Percentiles rank a stretch among this genome's conserved stretches.
Conservation (phyloP, 1,140 invertebrate species). For the Augochlora pura region DNA sequence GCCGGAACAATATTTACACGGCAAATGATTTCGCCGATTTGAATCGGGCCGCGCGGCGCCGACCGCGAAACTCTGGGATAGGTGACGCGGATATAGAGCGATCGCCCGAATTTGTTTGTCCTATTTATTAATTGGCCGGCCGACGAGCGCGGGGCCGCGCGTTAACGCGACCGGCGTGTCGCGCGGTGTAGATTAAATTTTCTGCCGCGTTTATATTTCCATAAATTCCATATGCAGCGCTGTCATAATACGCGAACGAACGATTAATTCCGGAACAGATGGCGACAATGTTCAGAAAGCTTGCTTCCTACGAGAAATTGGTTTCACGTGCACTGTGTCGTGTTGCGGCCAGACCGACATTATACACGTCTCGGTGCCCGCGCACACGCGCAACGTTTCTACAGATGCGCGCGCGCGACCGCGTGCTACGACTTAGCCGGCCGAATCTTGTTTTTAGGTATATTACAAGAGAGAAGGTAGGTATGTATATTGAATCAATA, state of each 20-base stretch:
- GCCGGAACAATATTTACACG: neutral
- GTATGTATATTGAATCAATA: too few relatives aligned
- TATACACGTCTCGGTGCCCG: neutral
- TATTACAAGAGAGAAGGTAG: too few relatives aligned
- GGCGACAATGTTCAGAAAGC: constrained; percentile 40
- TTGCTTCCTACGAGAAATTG: constrained; percentile 46
- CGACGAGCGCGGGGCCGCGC: too few relatives aligned
- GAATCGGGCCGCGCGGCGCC: neutral
- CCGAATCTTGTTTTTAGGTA: constrained; percentile 15
- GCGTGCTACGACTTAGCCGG: neutral
- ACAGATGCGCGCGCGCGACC: neutral
- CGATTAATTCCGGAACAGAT: constrained; percentile 46
- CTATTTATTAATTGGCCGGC: constrained; percentile 4
- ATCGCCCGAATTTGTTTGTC: constrained; percentile 6
- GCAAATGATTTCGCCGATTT: neutral
- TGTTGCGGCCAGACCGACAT: constrained; percentile 23
- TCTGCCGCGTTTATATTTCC: constrained; percentile 22
- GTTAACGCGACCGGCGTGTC: constrained; percentile 7
- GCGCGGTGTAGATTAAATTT: neutral
- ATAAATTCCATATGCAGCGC: constrained; percentile 31
- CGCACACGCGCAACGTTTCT: neutral
- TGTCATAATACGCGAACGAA: constrained; percentile 47
- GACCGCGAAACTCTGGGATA: too few relatives aligned
- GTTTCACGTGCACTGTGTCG: constrained; percentile 35
- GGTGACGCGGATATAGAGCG: too few relatives aligned